Base-by-base conservation (phyloP, 30 jellyfish, hydroid and myxozoan species). In the Pelagia noctiluca region DNA sequence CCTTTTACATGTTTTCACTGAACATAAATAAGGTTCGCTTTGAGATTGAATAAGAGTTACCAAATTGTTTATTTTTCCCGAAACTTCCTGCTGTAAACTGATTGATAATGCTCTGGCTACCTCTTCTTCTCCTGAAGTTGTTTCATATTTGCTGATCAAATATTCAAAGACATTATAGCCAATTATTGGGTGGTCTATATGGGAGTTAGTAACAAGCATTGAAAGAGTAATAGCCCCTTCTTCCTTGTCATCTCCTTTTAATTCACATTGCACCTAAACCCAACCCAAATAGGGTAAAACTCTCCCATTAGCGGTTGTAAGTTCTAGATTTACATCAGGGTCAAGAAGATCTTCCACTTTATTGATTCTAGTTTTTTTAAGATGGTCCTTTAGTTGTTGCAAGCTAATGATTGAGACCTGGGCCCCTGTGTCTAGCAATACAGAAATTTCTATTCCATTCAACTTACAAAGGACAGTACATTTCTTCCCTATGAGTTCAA, bases 261-360 rank as follows among this genome's bases (percentile, higher is more conserved):
- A 22, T 53, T 75, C 63, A 19, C 74, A 75, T 19, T 36, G 16
- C 11, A 78, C 49, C 35, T 25, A 31, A 34, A 38, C 71, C 78
- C 80, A 78, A 36, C 89, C 81, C 50, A 60, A 28, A 33, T 78
- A 78, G 19, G 80, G 81, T 35, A 78, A 53, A 34, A 38, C 50
- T 38, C 70, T 68, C 65, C 63, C 88, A 28, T 76, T 35, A 25
- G 88, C 88, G 53, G 88, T 76, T 37, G 49, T 46, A 2, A 76
- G 63, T 61, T 76, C 88, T 2, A 50, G 78, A 10, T 29, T 57
- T 35, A 52, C 67, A 57, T 54, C 72, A 4, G 71, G 85, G 72
- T 72, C 85, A 38, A 72, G 85, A 49, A 42, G 72, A 50, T 72
- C 85, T 37, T 47, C 85, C 1, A 72, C 33, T 13, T 47, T 53